phyloP scores from a whole-genome alignment of 2,888 invertebrate species.

The Masnerella sp. region DNA sequence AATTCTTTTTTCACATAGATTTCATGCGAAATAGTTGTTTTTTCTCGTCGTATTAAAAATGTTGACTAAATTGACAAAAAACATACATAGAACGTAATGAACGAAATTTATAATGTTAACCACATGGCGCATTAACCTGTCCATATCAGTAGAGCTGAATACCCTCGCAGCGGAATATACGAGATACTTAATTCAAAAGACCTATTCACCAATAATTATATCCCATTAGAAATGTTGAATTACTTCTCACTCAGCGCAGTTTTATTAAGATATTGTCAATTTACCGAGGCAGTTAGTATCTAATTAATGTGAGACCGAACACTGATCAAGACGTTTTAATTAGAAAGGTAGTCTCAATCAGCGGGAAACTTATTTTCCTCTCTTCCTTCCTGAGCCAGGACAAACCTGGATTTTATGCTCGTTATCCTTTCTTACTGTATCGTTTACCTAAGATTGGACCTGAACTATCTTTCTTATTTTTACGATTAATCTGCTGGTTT shows the following conservation, averaged over 20 bases:
- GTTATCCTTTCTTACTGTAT: not conserved
- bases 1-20: too few species aligned
- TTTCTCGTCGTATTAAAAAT: too few species aligned
- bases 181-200: constrained; percentile 4
- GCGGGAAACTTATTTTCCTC: constrained; percentile 19
- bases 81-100: too few species aligned
- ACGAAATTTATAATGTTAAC: not conserved
- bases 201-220: constrained; percentile 14
- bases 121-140: not conserved
- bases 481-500: too few species aligned
- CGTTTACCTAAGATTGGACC: not conserved
- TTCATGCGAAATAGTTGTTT: too few species aligned
- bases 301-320: constrained; percentile 29
- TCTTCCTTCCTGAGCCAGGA: constrained; percentile 8
- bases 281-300: constrained; percentile 17
- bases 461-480: not conserved
- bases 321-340: constrained; percentile 26
- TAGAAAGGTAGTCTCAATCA: constrained; percentile 17
- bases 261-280: constrained; percentile 24
- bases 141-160: not conserved
- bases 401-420: not conserved
- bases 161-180: not conserved
- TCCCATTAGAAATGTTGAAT: constrained; percentile 11
- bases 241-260: constrained; percentile 1
- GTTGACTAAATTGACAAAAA: too few species aligned